phyloP scores from a whole-genome alignment of 2,113 vertebrate genomes.

The Anguilla japonica region DNA sequence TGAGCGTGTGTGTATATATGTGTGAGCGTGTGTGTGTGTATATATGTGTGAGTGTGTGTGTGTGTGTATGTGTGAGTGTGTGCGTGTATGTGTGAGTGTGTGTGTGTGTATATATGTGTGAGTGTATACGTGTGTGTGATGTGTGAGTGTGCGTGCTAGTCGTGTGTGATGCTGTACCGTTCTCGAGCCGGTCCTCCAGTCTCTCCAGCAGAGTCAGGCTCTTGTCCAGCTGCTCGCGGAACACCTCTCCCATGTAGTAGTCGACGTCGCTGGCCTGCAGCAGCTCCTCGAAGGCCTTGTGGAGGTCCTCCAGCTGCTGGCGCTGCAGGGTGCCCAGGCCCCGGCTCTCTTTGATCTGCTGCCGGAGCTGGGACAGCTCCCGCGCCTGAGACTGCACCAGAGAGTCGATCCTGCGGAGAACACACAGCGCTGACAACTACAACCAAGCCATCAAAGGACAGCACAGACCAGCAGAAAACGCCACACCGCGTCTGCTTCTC shows the following conservation, averaged over 20 bases:
- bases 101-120: conserved; percentile 1
- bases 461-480: no score
- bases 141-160: conserved; percentile 16
- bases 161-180: conserved; percentile 59
- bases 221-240: conserved; percentile 82
- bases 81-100: conserved; percentile 13
- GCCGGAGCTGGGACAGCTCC: conserved; percentile 82
- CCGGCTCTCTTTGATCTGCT: conserved; percentile 81
- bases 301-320: conserved; percentile 74
- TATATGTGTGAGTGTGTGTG: conserved; percentile 7
- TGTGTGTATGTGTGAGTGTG: conserved; percentile 4
- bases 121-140: conserved; percentile 1
- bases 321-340: conserved; percentile 74
- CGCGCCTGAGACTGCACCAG: conserved; percentile 82
- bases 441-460: neutral
- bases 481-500: no score
- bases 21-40: conserved; percentile 4
- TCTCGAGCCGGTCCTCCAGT: conserved; percentile 76
- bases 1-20: neutral
- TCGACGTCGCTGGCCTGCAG: conserved; percentile 79
- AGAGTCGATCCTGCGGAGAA: conserved; percentile 74
- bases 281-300: conserved; percentile 80
- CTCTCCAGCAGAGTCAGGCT: conserved; percentile 72
- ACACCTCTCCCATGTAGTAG: conserved; percentile 69
- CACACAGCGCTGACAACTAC: neutral